A percentile compares a stretch with the other conserved stretches of the same genome.
Conservation (phyloP, 2,888 invertebrate species). For the Geotrupes spiniger region DNA sequence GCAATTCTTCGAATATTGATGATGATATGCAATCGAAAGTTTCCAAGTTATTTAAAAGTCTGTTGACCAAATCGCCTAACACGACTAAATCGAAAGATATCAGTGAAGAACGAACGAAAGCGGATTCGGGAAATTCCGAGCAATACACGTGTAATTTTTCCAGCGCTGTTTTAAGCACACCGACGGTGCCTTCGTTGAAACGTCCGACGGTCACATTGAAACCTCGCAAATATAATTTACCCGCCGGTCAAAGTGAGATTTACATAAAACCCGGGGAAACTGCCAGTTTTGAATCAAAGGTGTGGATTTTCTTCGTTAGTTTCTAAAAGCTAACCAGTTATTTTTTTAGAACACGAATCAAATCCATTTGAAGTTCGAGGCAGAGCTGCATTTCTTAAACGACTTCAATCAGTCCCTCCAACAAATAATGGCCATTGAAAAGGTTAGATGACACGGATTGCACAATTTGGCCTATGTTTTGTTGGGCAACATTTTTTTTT, state of each 20-base stretch:
- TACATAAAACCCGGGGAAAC: conserved; percentile 25
- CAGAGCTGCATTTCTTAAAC: conserved; percentile 60
- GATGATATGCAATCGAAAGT: background rate
- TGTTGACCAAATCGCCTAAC: conserved; percentile 11
- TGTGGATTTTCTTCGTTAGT: conserved; percentile 7
- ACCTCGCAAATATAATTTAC: conserved; percentile 3
- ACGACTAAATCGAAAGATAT: conserved; percentile 1
- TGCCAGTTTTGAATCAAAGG: conserved; percentile 22
- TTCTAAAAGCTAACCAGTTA: conserved; percentile 1
- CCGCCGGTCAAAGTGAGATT: conserved; percentile 5
- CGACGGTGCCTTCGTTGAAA: conserved; percentile 19
- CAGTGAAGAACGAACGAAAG: conserved; percentile 1
- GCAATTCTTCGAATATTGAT: no score
- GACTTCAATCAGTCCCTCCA: conserved; percentile 59
- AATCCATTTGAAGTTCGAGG: conserved; percentile 59
- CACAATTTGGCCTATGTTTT: background rate
- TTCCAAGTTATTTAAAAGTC: conserved; percentile 18
- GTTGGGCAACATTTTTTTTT: background rate
- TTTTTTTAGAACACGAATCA: conserved; percentile 47
- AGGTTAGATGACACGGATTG: conserved; percentile 41
- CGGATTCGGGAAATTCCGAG: background rate
- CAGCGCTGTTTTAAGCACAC: conserved; percentile 7
- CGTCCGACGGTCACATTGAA: conserved; percentile 17
- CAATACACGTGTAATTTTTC: conserved; percentile 10
- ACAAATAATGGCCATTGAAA: conserved; percentile 58